phyloP scores from a whole-genome alignment of 2,113 vertebrate genomes.

The Tachysurus vachellii region DNA sequence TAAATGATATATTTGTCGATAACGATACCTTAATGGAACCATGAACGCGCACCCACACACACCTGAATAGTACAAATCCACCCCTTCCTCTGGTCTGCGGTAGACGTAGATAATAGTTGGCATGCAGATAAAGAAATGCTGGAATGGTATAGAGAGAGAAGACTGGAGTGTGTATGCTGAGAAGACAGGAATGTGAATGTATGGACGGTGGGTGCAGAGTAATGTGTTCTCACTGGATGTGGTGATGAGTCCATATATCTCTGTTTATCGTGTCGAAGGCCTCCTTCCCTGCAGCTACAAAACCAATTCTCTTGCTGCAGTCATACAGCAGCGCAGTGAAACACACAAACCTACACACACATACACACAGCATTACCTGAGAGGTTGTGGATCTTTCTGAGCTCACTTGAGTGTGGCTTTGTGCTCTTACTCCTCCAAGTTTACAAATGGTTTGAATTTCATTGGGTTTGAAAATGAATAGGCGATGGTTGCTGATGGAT shows the following conservation, averaged over 20 bases:
- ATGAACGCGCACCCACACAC: not conserved
- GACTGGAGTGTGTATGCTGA: not conserved
- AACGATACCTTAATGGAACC: not conserved
- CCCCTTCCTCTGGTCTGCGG: not conserved
- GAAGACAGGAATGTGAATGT: not conserved
- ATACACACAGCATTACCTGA: slow-evolving; percentile 31
- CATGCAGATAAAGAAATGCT: not conserved
- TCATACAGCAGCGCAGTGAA: slow-evolving; percentile 12
- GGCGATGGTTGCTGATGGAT: not conserved
- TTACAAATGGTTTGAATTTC: not conserved
- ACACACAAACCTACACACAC: slow-evolving; percentile 9
- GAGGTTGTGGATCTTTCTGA: slow-evolving; percentile 35
- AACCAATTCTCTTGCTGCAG: slow-evolving; percentile 48
- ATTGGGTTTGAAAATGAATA: slow-evolving; percentile 5
- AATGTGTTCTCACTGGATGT: slow-evolving; percentile 29
- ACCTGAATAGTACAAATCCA: not conserved
- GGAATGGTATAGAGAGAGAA: not conserved
- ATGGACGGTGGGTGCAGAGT: not conserved
- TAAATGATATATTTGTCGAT: not conserved
- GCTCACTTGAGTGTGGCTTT: slow-evolving; percentile 38
- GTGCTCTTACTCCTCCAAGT: slow-evolving; percentile 2
- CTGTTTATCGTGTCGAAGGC: slow-evolving; percentile 42
- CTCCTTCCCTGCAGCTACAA: slow-evolving; percentile 37
- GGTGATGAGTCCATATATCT: slow-evolving; percentile 48
- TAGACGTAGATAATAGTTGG: not conserved